Percentiles rank a stretch among this genome's conserved stretches.
phyloP scores from a whole-genome alignment of 2,888 invertebrate genomes.

The Platycnemis pennipes region DNA sequence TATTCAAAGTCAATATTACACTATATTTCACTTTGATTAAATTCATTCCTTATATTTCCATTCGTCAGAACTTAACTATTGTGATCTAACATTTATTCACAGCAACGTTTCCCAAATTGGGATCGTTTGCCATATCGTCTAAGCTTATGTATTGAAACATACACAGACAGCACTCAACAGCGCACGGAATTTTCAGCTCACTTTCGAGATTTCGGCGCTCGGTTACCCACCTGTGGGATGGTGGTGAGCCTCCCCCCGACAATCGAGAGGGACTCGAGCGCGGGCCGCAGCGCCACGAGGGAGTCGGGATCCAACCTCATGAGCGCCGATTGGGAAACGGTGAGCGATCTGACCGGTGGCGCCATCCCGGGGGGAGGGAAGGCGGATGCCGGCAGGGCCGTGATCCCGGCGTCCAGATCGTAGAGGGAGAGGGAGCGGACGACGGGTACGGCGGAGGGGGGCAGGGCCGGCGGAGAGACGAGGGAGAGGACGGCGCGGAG shows the following conservation, averaged over 20 bases:
- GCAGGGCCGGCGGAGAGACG: slow-evolving; percentile 84
- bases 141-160: too few species aligned
- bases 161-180: too few species aligned
- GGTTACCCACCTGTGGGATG: slow-evolving; percentile 84
- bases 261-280: slow-evolving; percentile 89
- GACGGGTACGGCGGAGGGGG: slow-evolving; percentile 79
- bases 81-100: too few species aligned
- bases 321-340: slow-evolving; percentile 87
- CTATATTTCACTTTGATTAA: too few species aligned
- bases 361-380: slow-evolving; percentile 87
- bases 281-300: slow-evolving; percentile 86
- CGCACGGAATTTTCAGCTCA: too few species aligned
- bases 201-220: too few species aligned
- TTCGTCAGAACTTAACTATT: too few species aligned
- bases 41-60: too few species aligned
- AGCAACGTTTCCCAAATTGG: too few species aligned
- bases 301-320: slow-evolving; percentile 86
- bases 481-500: slow-evolving; percentile 85
- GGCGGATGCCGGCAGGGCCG: slow-evolving; percentile 87
- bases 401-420: slow-evolving; percentile 91
- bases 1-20: too few species aligned
- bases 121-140: too few species aligned
- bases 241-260: slow-evolving; percentile 87
- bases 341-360: slow-evolving; percentile 83
- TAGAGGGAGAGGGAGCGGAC: slow-evolving; percentile 93